Base-by-base conservation (phyloP, 2,888 invertebrate genomes). In the Dolomedes plantarius region DNA sequence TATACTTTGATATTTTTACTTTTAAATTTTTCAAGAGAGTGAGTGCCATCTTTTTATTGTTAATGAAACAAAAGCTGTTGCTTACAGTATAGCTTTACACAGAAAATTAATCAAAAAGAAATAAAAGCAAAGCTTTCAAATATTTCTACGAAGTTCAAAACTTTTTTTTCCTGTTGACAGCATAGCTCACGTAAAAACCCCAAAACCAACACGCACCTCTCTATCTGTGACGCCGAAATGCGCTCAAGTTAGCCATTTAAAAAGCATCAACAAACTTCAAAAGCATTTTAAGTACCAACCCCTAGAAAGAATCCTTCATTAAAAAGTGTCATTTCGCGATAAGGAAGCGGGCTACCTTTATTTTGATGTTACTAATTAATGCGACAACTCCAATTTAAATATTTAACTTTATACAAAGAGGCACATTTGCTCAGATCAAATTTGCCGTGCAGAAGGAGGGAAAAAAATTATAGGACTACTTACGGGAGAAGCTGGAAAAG, bases 401-500 rank as follows among this genome's bases (percentile, higher is more conserved):
- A 85, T 85, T 85, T 85, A 85, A 85, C 83, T 78, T 85, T 77
- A 78, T 77, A 85, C 76, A 85, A 85, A 85, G 83, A 77, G 77
- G n/a, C n/a, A 39, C 56, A 77, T 85, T 85, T 85, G 72, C 83
- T 67, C 32, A 56, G 73, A 71, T 67, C 83, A 85, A 85, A 85
- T 85, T 77, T 85, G 27, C 77, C 68, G 28, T 72, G 65, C 41
- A 67, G 29, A 27, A 3, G 16, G 50, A 39, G 29, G 28, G 64
- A n/a, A 28, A 77, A 2, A 2, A 31, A 71, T 71, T 64, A 56
- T 81, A 68, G 56, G 68, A 68, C 83, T 83, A 77, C 83, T 77
- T 77, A 68, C 72, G 31, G 41, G 67, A 56, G 72, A 83, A 85
- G 73, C 83, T 73, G 83, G 77, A 85, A 85, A 85, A 77, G 83